Conservation (phyloP, 2,888 invertebrate species). For the Phyllotreta cruciferae region DNA sequence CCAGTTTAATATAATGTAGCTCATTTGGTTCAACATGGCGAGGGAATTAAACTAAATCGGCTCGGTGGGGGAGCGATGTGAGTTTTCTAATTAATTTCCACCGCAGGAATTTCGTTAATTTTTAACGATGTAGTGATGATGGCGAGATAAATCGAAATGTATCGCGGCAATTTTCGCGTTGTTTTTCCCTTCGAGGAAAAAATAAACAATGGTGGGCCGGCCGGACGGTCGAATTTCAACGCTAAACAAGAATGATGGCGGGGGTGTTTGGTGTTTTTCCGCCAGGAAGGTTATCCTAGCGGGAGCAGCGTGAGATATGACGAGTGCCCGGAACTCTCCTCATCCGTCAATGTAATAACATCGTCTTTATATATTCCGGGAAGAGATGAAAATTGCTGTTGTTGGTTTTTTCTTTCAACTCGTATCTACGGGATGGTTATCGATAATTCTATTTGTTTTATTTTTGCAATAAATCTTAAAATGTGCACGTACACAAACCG, state of each 20-base stretch:
- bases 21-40: too few relatives aligned
- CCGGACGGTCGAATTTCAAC: constrained; percentile 21
- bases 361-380: constrained; percentile 4
- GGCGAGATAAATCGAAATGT: constrained; percentile 13
- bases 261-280: constrained; percentile 19
- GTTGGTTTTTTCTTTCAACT: neutral
- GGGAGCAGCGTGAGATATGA: constrained; percentile 17
- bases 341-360: constrained; percentile 20
- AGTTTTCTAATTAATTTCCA: too few relatives aligned
- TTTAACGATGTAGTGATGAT: too few relatives aligned
- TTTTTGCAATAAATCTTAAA: too few relatives aligned
- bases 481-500: too few relatives aligned
- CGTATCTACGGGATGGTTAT: too few relatives aligned
- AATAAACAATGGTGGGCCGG: constrained; percentile 30
- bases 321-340: constrained; percentile 11
- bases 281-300: constrained; percentile 21
- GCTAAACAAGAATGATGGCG: constrained; percentile 25
- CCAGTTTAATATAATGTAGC: too few relatives aligned
- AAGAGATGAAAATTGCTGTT: constrained; percentile 3
- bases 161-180: constrained; percentile 28
- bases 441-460: too few relatives aligned
- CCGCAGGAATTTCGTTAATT: too few relatives aligned
- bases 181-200: constrained; percentile 19
- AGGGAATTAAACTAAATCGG: too few relatives aligned
- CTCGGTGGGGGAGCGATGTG: too few relatives aligned